A percentile compares a stretch with the other conserved stretches of the same genome.
Conservation (phyloP, 2,888 invertebrate genomes). For the Stenolophus ochropezus region DNA sequence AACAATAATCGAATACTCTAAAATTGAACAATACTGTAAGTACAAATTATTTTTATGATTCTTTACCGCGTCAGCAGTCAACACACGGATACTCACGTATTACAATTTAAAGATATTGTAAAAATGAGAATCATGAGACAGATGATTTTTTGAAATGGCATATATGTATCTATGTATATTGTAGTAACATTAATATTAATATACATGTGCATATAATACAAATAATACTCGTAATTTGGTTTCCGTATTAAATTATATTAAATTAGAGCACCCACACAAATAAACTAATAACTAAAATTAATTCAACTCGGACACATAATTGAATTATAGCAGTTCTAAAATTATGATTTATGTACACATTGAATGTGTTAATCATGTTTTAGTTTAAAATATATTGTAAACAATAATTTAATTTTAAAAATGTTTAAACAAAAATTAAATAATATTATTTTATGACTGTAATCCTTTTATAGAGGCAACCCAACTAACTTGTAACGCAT, state of each 20-base stretch:
- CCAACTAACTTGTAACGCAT: conserved; percentile 2
- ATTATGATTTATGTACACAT: not conserved
- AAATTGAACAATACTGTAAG: too few relatives aligned
- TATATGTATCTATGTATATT: not conserved
- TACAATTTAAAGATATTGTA: not conserved
- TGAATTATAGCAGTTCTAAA: conserved; percentile 2
- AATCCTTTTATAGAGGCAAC: not conserved
- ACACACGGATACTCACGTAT: not conserved
- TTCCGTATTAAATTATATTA: conserved; percentile 10
- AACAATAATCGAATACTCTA: too few relatives aligned
- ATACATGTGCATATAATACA: not conserved
- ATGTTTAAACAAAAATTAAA: not conserved
- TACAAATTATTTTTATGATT: too few relatives aligned
- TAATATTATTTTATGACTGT: not conserved
- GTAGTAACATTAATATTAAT: not conserved
- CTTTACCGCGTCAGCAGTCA: too few relatives aligned
- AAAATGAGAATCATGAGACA: not conserved
- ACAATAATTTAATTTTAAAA: too few relatives aligned
- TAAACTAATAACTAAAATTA: not conserved
- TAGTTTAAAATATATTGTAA: too few relatives aligned
- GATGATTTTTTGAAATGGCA: not conserved
- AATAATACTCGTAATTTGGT: conserved; percentile 1
- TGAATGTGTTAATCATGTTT: too few relatives aligned
- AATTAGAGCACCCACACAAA: conserved; percentile 10
- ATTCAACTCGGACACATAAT: conserved; percentile 17